These are phyloP conservation scores for Menidia menidia DNA, from an alignment of 2,797 vertebrate species.

Conservation along the genomic window DNA sequence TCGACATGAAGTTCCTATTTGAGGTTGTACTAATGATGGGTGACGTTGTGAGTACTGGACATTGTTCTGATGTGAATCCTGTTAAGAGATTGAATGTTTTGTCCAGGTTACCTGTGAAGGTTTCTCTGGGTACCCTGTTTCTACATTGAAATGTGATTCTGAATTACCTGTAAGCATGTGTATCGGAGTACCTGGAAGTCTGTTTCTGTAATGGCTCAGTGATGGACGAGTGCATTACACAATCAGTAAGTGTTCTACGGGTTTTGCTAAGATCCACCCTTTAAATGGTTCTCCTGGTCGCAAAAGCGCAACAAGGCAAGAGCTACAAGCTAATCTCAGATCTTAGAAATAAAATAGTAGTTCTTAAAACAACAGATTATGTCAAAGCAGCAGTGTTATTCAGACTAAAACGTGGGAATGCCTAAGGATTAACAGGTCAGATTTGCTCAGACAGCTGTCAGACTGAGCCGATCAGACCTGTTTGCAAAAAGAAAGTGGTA, in stretches of 20 bases:
- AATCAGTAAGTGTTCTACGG: background rate
- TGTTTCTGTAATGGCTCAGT: background rate
- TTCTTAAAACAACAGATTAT: background rate
- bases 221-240: background rate
- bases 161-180: background rate
- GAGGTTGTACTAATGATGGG: background rate
- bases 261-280: background rate
- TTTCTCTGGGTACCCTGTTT: background rate
- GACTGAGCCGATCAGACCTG: conserved; percentile 17
- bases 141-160: background rate
- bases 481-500: conserved; percentile 19
- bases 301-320: background rate
- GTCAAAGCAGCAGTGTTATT: background rate
- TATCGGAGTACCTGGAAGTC: background rate
- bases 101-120: background rate
- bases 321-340: background rate
- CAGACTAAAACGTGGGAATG: background rate
- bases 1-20: too few relatives aligned
- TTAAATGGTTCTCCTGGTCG: background rate
- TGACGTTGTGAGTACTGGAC: background rate
- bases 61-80: background rate
- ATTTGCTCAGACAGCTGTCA: background rate
- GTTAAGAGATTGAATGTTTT: too few relatives aligned
- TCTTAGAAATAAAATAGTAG: background rate
- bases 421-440: background rate